Percentiles rank a stretch among this genome's conserved stretches.
These are phyloP conservation scores for Apogon hyalosoma DNA, from an alignment of 2,797 vertebrate genomes.

Conservation along the genomic window DNA sequence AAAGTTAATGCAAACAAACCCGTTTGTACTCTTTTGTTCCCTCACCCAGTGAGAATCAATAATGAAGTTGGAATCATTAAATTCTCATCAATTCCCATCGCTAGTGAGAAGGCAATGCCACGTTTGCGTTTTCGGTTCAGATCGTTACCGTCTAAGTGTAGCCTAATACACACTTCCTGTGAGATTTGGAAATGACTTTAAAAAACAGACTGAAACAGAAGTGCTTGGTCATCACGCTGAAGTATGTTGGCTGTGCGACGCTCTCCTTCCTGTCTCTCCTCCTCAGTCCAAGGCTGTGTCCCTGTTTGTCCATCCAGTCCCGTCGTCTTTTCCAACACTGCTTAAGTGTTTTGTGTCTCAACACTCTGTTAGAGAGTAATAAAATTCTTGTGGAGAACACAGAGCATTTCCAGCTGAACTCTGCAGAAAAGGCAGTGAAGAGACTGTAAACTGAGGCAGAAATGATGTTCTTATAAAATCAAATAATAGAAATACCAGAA, in stretches of 20 bases:
- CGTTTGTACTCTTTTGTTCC: too few species aligned
- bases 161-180: too few species aligned
- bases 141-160: too few species aligned
- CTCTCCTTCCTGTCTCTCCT: constrained; percentile 45
- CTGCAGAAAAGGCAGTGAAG: constrained; percentile 74
- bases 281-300: constrained; percentile 47
- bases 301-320: constrained; percentile 55
- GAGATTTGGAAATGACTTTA: constrained; percentile 44
- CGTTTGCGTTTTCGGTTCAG: too few species aligned
- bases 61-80: too few species aligned
- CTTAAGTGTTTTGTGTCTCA: constrained; percentile 76
- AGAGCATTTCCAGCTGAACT: constrained; percentile 79
- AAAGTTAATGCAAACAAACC: too few species aligned
- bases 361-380: constrained; percentile 75
- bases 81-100: too few species aligned
- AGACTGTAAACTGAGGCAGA: constrained; percentile 72
- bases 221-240: constrained; percentile 37
- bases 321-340: constrained; percentile 49
- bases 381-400: constrained; percentile 79
- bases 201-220: constrained; percentile 29
- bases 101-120: too few species aligned
- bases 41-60: too few species aligned
- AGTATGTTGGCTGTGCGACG: constrained; percentile 25
- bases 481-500: constrained; percentile 85
- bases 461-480: constrained; percentile 73